Percentiles rank a stretch among this genome's conserved stretches.
These are phyloP conservation scores for Mastomys natalensis DNA, from an alignment of 2,113 vertebrate genomes.

Conservation along the genomic window DNA sequence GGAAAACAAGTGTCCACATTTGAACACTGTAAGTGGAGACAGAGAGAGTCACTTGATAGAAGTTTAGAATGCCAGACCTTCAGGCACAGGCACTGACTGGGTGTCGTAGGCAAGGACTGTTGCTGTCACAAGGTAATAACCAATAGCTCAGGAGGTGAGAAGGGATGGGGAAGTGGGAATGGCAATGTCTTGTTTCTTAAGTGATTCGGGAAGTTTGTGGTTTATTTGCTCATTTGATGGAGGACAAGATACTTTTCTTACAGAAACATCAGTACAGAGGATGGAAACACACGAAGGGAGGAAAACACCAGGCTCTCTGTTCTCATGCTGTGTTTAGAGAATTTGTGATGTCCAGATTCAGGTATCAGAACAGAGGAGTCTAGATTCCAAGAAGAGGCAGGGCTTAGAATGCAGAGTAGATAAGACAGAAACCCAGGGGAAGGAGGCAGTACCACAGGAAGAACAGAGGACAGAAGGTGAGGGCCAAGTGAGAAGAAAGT, in stretches of 20 bases:
- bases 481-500: neutral
- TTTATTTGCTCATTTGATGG: slow-evolving; percentile 16
- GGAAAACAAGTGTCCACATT: neutral
- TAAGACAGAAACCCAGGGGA: neutral
- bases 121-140: neutral
- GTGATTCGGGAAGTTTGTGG: neutral
- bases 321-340: neutral
- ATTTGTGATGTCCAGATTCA: accelerated
- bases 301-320: neutral
- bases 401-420: neutral
- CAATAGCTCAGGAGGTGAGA: neutral
- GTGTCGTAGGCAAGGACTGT: too few relatives aligned
- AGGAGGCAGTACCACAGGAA: too few relatives aligned
- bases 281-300: neutral
- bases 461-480: neutral
- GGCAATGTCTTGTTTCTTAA: neutral
- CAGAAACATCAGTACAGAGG: neutral
- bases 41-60: neutral
- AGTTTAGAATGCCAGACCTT: neutral
- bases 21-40: neutral
- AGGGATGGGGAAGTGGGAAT: neutral
- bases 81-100: neutral
- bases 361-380: neutral
- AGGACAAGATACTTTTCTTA: neutral
- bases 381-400: neutral